Percentiles rank a stretch among this genome's conserved stretches.
phyloP scores from a whole-genome alignment of 2,113 vertebrate genomes.

The Bubo blakistoni region DNA sequence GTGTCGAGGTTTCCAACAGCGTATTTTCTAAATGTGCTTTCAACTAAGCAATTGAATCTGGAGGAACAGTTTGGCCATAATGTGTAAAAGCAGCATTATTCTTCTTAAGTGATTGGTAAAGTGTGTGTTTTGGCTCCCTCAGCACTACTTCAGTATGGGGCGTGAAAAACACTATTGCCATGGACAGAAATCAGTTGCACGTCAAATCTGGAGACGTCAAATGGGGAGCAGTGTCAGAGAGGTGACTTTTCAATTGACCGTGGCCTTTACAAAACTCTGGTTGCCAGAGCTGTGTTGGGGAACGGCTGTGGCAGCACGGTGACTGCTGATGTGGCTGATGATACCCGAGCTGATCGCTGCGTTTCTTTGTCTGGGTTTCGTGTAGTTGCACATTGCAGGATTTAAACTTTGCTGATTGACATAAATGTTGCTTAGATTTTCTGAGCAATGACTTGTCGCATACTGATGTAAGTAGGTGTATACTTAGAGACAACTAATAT shows the following conservation, averaged over 20 bases:
- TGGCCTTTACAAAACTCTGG: background rate
- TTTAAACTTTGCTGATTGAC: background rate
- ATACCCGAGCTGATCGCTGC: background rate
- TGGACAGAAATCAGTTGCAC: background rate
- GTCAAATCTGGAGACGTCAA: background rate
- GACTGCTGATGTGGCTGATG: background rate
- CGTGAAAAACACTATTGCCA: accelerated
- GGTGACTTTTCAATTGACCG: background rate
- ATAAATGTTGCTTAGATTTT: background rate
- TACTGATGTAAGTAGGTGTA: background rate
- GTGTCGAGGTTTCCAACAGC: background rate
- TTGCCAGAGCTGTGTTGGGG: background rate
- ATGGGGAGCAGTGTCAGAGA: background rate
- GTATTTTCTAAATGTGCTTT: accelerated
- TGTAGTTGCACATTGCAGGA: background rate
- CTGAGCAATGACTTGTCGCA: background rate
- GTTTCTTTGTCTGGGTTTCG: background rate
- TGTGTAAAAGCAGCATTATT: background rate
- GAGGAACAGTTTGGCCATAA: background rate
- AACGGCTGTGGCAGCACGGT: accelerated
- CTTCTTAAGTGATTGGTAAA: background rate
- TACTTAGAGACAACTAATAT: background rate
- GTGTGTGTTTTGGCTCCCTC: background rate
- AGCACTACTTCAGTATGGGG: background rate
- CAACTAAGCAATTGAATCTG: background rate